Base-by-base conservation (phyloP, 2,888 invertebrate genomes). In the Drosophila fulvimacula region DNA sequence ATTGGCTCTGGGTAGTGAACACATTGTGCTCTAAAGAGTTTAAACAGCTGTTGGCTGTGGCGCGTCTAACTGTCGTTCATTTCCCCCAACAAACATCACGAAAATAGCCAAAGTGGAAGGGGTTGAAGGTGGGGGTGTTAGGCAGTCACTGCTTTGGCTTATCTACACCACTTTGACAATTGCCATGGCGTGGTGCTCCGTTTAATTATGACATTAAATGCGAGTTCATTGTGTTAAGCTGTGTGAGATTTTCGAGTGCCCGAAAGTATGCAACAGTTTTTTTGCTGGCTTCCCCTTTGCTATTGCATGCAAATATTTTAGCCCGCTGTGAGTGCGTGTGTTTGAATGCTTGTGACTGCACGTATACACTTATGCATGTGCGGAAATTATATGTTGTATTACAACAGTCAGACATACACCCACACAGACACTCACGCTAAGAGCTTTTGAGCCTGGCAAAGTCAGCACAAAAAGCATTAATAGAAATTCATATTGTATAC, bases 401-500 rank as follows among this genome's bases (percentile, higher is more conserved):
- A 48, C 60, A 69, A n/a, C 51, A 53, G 30, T 39, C 24, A 58
- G 34, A n/a, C 32, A 39, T 17, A 36, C 32, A 38, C 39, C 34
- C 19, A 34, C 41, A 44, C 39, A 44, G 1, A 30, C 38, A 21
- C 27, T 17, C 38, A 44, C 17, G 34, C 51, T 30, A 44, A 39
- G 46, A 48, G 68, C 42, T 55, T 55, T 32, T 55, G 19, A 55
- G 65, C 69, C 46, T 17, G 65, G 24, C 39, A 64, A 55, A 73
- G 68, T 55, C 57, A 42, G 70, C 70, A 61, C 41, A 64, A 68
- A 63, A 55, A 61, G 42, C 75, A 74, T 74, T 73, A 80, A 79
- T 79, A 76, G 80, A 70, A 69, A 87, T 87, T 81, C 75, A 81
- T 78, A 85, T 73, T 80, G 78, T 67, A 80, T 81, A 61, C 59